phyloP scores from a whole-genome alignment of 2,888 invertebrate species.

The Lasioglossum calceatum region DNA sequence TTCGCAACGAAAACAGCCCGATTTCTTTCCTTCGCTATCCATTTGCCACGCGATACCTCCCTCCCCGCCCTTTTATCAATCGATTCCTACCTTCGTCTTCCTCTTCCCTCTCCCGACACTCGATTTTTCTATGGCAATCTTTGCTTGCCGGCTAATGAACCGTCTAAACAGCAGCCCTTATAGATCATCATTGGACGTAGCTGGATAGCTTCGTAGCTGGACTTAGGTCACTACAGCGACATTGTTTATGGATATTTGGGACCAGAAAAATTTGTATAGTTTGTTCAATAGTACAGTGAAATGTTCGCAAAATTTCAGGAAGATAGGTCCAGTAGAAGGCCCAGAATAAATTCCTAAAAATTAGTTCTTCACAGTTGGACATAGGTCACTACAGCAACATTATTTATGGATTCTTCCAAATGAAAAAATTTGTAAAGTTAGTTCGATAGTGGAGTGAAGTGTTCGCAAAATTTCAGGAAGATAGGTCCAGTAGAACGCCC shows the following conservation, averaged over 20 bases:
- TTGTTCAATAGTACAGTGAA: fast-evolving
- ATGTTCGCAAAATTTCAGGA: background rate
- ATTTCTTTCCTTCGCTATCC: slow-evolving; percentile 7
- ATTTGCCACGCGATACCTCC: background rate
- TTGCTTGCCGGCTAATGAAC: background rate
- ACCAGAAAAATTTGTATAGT: background rate
- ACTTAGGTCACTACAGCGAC: background rate
- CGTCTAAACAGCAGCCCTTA: background rate
- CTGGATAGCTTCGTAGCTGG: background rate
- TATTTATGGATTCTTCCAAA: background rate
- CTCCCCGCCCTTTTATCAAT: background rate
- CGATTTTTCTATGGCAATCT: background rate
- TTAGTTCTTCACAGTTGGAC: too few species aligned
- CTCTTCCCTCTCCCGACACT: background rate
- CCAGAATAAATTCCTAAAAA: too few species aligned
- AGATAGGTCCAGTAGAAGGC: too few species aligned
- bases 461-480: background rate
- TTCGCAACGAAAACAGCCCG: slow-evolving; percentile 47
- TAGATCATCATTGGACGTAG: background rate
- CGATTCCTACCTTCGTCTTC: background rate
- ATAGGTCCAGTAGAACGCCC: too few species aligned
- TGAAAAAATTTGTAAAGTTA: background rate
- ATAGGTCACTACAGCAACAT: background rate
- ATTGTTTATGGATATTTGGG: background rate
- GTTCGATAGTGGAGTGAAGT: fast-evolving